A percentile compares a stretch with the other conserved stretches of the same genome.
Evolutionary conservation across 1,140 invertebrate genomes (phyloP).

Genomic region (Pachypeltis micranthus): DNA sequence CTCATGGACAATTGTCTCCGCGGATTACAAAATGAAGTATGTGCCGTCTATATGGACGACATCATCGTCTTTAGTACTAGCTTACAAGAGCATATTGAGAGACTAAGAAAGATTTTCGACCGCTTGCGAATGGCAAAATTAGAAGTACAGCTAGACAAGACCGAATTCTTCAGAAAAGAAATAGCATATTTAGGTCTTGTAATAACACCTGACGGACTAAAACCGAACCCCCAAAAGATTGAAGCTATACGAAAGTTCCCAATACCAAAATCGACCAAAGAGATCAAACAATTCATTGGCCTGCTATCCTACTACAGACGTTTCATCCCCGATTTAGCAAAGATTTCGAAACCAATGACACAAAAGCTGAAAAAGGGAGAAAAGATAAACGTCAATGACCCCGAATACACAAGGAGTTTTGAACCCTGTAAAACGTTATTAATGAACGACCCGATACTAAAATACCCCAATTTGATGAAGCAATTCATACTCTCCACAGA

Average conservation of each 20-base stretch:
- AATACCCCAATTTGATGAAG: no score
- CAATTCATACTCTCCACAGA: no score
- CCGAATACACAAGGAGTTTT: slow-evolving; percentile 8
- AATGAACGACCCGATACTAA: no score
- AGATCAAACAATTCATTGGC: slow-evolving; percentile 32
- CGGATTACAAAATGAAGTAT: slow-evolving; percentile 5
- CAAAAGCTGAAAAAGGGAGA: slow-evolving; percentile 28
- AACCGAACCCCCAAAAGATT: slow-evolving; percentile 30
- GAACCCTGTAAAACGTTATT: no score
- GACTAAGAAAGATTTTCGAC: slow-evolving; percentile 27
- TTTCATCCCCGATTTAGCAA: slow-evolving; percentile 31
- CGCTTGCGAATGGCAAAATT: slow-evolving; percentile 20
- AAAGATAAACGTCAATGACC: slow-evolving; percentile 7
- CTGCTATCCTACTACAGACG: slow-evolving; percentile 32
- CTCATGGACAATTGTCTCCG: slow-evolving; percentile 28
- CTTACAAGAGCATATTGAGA: no score
- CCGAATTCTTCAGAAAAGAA: slow-evolving; percentile 29
- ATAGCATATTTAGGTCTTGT: slow-evolving; percentile 31
- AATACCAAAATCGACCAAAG: slow-evolving; percentile 27
- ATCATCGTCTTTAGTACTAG: no score
- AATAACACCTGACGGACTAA: slow-evolving; percentile 29
- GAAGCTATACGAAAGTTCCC: slow-evolving; percentile 29
- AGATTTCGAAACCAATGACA: slow-evolving; percentile 29
- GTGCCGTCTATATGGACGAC: no score
- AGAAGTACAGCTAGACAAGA: slow-evolving; percentile 26